Conservation (phyloP, 2,113 vertebrate species). For the Paraplagusia blochii region DNA sequence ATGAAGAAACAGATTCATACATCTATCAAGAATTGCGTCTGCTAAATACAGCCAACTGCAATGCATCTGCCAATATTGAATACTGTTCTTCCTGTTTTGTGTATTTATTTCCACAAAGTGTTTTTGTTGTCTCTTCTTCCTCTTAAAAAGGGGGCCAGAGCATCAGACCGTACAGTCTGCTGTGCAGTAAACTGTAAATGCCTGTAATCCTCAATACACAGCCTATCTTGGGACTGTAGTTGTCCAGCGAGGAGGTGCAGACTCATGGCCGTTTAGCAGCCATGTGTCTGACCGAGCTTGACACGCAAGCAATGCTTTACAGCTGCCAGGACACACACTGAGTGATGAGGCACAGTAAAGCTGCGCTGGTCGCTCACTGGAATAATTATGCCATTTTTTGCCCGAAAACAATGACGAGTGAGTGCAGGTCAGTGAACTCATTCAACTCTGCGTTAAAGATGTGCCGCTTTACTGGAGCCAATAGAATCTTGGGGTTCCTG, state of each 20-base stretch:
- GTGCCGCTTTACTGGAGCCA: constrained; percentile 19
- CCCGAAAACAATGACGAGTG: constrained; percentile 35
- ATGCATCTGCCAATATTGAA: too few relatives aligned
- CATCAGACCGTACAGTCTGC: constrained; percentile 64
- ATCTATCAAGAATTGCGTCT: too few relatives aligned
- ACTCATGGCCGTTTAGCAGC: constrained; percentile 56
- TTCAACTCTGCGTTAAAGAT: constrained; percentile 44
- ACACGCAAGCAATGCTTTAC: constrained; percentile 63
- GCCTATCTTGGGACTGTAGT: constrained; percentile 54
- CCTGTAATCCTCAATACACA: constrained; percentile 68
- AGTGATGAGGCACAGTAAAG: constrained; percentile 56
- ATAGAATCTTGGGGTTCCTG: constrained; percentile 13
- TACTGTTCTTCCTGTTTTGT: too few relatives aligned
- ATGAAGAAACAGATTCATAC: too few relatives aligned
- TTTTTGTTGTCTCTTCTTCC: constrained; percentile 12
- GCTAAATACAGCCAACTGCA: background rate
- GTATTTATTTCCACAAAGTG: background rate
- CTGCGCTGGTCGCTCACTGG: constrained; percentile 52
- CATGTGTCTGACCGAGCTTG: constrained; percentile 62
- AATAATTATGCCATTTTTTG: constrained; percentile 55
- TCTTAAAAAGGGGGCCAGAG: constrained; percentile 58
- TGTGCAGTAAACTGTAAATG: constrained; percentile 74
- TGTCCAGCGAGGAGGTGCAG: constrained; percentile 51
- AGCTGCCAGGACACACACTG: constrained; percentile 65
- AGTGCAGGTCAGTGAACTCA: constrained; percentile 59